phyloP scores from a whole-genome alignment of 2,888 invertebrate species.

The Linnaemya tessellans region DNA sequence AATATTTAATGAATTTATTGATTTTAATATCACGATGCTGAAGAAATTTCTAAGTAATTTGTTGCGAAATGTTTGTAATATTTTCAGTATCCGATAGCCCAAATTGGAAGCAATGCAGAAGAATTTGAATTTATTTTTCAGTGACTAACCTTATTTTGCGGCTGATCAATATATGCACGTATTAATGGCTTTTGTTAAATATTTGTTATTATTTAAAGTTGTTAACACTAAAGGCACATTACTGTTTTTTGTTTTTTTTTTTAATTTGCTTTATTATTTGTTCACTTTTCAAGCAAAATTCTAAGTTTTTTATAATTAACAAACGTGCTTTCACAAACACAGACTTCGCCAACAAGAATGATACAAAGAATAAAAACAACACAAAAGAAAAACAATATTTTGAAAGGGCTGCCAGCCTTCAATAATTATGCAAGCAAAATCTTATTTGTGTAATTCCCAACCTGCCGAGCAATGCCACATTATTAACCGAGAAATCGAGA shows the following conservation, averaged over 20 bases:
- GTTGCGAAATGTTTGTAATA: background rate
- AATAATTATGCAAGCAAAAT: background rate
- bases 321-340: slow-evolving; percentile 54
- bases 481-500: too few species aligned
- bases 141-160: slow-evolving; percentile 17
- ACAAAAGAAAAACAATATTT: background rate
- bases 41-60: background rate
- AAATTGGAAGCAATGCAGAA: background rate
- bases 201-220: background rate
- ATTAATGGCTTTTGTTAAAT: background rate
- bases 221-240: slow-evolving; percentile 40
- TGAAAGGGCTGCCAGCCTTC: slow-evolving; percentile 12
- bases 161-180: background rate
- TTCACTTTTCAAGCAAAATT: slow-evolving; percentile 3
- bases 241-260: slow-evolving; percentile 4
- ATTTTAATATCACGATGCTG: slow-evolving; percentile 4
- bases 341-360: slow-evolving; percentile 49
- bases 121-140: background rate
- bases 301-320: slow-evolving; percentile 28
- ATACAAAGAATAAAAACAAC: slow-evolving; percentile 47
- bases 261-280: background rate
- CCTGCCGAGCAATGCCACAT: too few species aligned
- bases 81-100: background rate
- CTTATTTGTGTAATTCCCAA: background rate
- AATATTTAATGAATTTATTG: slow-evolving; percentile 44